These are phyloP conservation scores for Drosophila silvestris DNA, from an alignment of 2,888 invertebrate species.

Conservation along the genomic window DNA sequence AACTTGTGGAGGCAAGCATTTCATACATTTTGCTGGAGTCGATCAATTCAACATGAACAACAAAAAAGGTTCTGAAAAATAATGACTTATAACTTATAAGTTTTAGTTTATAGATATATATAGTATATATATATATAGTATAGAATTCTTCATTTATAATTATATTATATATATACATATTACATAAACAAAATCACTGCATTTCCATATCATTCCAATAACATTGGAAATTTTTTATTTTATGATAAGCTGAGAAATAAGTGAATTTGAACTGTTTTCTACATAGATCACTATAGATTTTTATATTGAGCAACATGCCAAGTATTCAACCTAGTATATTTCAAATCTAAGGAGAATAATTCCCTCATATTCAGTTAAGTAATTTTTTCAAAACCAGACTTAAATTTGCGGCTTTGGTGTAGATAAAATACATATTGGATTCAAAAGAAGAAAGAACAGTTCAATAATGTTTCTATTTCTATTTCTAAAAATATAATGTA, in stretches of 20 bases:
- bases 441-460: background rate
- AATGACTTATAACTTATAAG: accelerated
- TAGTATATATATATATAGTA: background rate
- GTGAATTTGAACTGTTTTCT: background rate
- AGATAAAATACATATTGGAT: background rate
- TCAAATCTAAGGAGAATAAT: background rate
- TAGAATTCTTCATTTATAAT: background rate
- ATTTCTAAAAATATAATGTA: background rate
- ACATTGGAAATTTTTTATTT: accelerated
- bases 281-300: background rate
- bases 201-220: background rate
- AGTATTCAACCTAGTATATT: accelerated
- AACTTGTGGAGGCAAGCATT: background rate
- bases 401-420: background rate
- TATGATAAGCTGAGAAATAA: background rate
- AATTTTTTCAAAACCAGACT: no score
- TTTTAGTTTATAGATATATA: accelerated
- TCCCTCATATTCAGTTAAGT: background rate
- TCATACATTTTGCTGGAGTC: background rate
- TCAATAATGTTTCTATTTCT: background rate
- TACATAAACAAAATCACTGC: no score
- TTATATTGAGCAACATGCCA: background rate
- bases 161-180: background rate
- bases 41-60: background rate
- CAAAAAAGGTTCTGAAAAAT: background rate